Percentiles rank a stretch among this genome's conserved stretches.
Evolutionary conservation across 2,113 vertebrate genomes (phyloP).

Genomic region (Sapayoa aenigma): DNA sequence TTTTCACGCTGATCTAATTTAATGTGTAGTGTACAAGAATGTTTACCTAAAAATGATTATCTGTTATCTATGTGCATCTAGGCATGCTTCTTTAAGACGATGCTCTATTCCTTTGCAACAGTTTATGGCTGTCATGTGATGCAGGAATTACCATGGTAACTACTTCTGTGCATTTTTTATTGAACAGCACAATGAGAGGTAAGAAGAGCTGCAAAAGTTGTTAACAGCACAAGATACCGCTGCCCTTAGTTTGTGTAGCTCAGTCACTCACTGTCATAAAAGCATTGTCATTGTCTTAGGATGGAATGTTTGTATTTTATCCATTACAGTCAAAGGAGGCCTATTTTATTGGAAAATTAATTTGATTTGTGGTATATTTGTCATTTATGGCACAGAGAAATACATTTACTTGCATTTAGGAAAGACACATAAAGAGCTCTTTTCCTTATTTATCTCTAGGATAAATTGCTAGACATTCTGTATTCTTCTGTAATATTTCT

Average conservation of each 20-base stretch:
- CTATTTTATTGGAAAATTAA: background rate
- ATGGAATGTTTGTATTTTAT: background rate
- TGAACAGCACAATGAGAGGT: background rate
- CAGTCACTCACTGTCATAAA: background rate
- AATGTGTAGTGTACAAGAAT: background rate
- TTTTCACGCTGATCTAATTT: background rate
- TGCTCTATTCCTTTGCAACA: background rate
- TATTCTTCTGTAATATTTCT: background rate
- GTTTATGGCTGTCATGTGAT: background rate
- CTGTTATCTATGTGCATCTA: background rate
- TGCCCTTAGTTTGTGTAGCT: background rate
- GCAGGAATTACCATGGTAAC: conserved; percentile 48
- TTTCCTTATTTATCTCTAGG: background rate
- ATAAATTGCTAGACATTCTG: background rate
- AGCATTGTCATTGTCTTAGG: background rate
- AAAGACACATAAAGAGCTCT: background rate
- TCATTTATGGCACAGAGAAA: background rate
- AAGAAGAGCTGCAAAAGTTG: background rate
- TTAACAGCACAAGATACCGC: background rate
- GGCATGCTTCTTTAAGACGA: background rate
- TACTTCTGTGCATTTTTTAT: background rate
- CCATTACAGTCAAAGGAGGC: background rate
- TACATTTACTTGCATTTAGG: background rate
- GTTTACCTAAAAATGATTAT: background rate
- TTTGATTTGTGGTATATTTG: background rate